Percentiles rank a stretch among this genome's conserved stretches.
Evolutionary conservation across 2,888 invertebrate species (phyloP).

Genomic region (Stenurella melanura): DNA sequence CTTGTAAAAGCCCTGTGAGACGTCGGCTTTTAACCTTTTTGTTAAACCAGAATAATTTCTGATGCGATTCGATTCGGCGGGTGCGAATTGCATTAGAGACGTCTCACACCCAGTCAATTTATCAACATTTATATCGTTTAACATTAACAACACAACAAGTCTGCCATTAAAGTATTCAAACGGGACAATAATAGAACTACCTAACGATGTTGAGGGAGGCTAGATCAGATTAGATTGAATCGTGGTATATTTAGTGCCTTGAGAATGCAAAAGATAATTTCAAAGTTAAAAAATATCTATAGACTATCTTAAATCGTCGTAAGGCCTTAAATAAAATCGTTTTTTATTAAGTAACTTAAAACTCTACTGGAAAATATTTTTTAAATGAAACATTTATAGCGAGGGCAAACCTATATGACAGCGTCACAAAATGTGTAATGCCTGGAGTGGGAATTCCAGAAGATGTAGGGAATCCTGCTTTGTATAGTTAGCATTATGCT

Average conservation of each 20-base stretch:
- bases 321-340: too few species aligned
- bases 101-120: conserved; percentile 22
- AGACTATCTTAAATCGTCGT: too few species aligned
- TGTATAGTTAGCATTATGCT: too few species aligned
- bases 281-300: neutral
- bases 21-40: conserved; percentile 10
- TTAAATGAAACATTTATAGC: too few species aligned
- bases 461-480: too few species aligned
- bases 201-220: neutral
- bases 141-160: conserved; percentile 22
- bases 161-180: neutral
- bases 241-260: neutral
- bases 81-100: conserved; percentile 22
- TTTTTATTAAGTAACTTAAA: too few species aligned
- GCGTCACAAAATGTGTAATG: too few species aligned
- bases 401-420: too few species aligned
- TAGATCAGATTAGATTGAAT: conserved; percentile 1
- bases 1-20: neutral
- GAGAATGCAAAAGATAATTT: neutral
- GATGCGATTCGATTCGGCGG: conserved; percentile 25
- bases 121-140: conserved; percentile 23
- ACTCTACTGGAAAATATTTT: too few species aligned
- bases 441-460: too few species aligned
- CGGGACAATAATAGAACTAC: neutral
- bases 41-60: conserved; percentile 16